Evolutionary conservation across 1,140 invertebrate species (phyloP), one percentile per base, ranked within the genome.

Genomic region (Sarcophaga peregrina): DNA sequence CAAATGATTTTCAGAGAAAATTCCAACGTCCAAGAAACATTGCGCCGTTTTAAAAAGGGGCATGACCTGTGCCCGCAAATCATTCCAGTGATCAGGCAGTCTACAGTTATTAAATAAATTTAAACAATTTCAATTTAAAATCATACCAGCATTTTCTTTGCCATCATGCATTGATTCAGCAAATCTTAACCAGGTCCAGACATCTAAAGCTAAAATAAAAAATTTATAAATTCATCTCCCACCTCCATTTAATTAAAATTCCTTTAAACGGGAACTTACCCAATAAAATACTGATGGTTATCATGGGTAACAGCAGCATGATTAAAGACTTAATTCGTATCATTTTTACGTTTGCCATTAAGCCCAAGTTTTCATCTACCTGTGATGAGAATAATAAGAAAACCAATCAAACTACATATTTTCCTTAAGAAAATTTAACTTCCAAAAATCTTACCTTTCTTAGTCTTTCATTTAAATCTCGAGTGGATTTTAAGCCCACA

Each of bases 171-270:
- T 86, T 9, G 83, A 62, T 54, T 83, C 81, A 3, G 87, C 87
- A 75, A 85, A 84, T 8, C 85, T 85, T 80, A 87, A 82, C 87
- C 87, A 89, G 7, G 87, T 86, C 46, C 86, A 85, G 0, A 89
- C 85, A 84, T 89, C 87, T 20, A 89, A 68, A 76, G 10, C 74
- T 76, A 13, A 11, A 15, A 76, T 11, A 15, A 47, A 76, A 50
- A 76, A 75, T 25, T 10, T 25, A 8, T 25, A 75, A 3, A 10
- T 75, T 75, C 37, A n/a, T 75, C 15, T 62, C 13, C 11, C n/a
- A 62, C 0, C 10, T 58, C 20, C 15, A 20, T 45, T 10, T 15
- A 8, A 50, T 13, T 17, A 45, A 8, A 15, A 48, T n/a, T 13
- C 5, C 15, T 75, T 75, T 75, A 5, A 25, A 45, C 5, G 15